Conservation (phyloP, 2,113 vertebrate genomes). For the Oplegnathus fasciatus region DNA sequence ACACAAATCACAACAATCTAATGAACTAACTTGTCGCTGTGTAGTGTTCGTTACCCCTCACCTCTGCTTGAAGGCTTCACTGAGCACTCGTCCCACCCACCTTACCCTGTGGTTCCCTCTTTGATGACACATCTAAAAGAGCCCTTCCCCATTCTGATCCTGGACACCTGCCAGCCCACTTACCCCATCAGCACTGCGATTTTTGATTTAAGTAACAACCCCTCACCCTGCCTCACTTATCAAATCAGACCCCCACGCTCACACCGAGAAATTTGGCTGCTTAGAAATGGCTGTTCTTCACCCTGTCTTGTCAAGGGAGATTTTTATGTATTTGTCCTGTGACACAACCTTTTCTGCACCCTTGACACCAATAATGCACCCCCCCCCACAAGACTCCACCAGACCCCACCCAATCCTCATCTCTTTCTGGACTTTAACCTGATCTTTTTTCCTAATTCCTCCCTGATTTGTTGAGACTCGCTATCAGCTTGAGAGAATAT, state of each 20-base stretch:
- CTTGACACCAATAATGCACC: slow-evolving; percentile 17
- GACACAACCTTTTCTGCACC: slow-evolving; percentile 9
- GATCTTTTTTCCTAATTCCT: slow-evolving; percentile 6
- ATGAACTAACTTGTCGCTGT: slow-evolving; percentile 54
- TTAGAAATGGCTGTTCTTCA: slow-evolving; percentile 36
- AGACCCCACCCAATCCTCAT: neutral
- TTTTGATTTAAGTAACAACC: slow-evolving; percentile 38
- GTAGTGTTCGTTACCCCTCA: slow-evolving; percentile 33
- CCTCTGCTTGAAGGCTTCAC: slow-evolving; percentile 58
- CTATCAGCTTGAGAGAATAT: slow-evolving; percentile 42
- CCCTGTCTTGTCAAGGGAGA: slow-evolving; percentile 4
- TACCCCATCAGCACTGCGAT: slow-evolving; percentile 33
- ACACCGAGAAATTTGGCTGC: slow-evolving; percentile 21
- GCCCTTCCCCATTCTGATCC: slow-evolving; percentile 23
- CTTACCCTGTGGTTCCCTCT: slow-evolving; percentile 1
- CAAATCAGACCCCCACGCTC: slow-evolving; percentile 43
- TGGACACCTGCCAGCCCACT: slow-evolving; percentile 26
- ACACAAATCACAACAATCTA: neutral
- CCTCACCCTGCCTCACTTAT: slow-evolving; percentile 35
- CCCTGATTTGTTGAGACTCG: slow-evolving; percentile 28
- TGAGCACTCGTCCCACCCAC: slow-evolving; percentile 9
- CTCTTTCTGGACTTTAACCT: slow-evolving; percentile 38
- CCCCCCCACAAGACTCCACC: neutral
- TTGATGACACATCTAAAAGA: slow-evolving; percentile 21
- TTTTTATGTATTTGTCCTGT: neutral